A percentile compares a stretch with the other conserved stretches of the same genome.
These are phyloP conservation scores for Drosophila fuyamai DNA, from an alignment of 1,140 invertebrate genomes.

Conservation along the genomic window DNA sequence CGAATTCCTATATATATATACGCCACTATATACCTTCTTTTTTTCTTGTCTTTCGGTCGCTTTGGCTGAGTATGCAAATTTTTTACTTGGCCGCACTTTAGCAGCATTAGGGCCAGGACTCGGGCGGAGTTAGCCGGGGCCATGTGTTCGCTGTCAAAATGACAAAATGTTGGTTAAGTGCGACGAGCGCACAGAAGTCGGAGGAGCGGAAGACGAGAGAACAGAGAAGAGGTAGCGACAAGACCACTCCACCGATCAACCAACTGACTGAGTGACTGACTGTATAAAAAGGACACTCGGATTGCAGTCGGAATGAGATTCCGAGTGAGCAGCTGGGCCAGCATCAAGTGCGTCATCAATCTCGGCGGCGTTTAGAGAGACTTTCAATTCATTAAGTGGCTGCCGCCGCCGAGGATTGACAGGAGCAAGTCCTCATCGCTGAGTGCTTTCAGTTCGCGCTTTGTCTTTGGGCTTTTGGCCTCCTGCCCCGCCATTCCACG, in stretches of 20 bases:
- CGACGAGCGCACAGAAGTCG: conserved; percentile 51
- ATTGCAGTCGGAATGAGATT: conserved; percentile 49
- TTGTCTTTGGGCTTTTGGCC: conserved; percentile 62
- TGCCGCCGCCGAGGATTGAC: conserved; percentile 21
- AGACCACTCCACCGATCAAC: conserved; percentile 55
- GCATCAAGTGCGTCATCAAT: conserved; percentile 80
- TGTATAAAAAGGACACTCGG: conserved; percentile 56
- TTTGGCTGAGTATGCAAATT: conserved; percentile 77
- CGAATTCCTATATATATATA: conserved; percentile 25
- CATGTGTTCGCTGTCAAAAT: conserved; percentile 74
- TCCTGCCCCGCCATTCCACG: neutral
- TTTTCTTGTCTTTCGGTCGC: conserved; percentile 35
- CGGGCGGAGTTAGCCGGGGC: conserved; percentile 7
- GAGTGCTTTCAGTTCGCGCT: conserved; percentile 71
- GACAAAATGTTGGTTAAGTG: conserved; percentile 79
- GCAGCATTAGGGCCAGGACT: conserved; percentile 28
- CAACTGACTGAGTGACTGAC: conserved; percentile 46
- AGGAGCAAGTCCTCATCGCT: conserved; percentile 34
- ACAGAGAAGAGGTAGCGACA: conserved; percentile 29
- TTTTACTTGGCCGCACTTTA: conserved; percentile 72
- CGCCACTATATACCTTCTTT: neutral
- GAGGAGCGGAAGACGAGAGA: neutral
- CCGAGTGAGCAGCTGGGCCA: conserved; percentile 45
- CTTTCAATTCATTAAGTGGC: conserved; percentile 70
- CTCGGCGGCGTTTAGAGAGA: conserved; percentile 55